These are phyloP conservation scores for Plusia festucae DNA, from an alignment of 2,888 invertebrate species.

Conservation along the genomic window DNA sequence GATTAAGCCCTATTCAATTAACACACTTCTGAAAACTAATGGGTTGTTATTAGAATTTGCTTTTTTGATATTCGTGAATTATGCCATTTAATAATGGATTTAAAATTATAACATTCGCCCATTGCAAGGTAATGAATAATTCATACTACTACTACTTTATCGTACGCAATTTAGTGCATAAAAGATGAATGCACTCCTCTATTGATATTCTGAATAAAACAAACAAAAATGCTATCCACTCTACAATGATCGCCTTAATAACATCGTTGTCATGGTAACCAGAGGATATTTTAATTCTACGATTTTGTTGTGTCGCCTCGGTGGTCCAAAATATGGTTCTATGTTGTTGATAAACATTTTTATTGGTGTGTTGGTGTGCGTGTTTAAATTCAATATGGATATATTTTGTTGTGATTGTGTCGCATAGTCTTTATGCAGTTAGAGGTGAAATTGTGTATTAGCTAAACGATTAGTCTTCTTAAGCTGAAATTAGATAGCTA, in stretches of 20 bases:
- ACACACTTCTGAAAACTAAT: too few species aligned
- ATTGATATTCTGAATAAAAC: constrained; percentile 55
- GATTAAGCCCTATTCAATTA: too few species aligned
- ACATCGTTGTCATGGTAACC: constrained; percentile 73
- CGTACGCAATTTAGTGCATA: not conserved
- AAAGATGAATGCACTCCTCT: constrained; percentile 14
- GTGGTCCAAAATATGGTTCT: constrained; percentile 69
- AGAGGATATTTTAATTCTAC: constrained; percentile 54
- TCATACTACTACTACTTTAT: not conserved
- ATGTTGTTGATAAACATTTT: constrained; percentile 73
- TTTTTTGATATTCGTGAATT: too few species aligned
- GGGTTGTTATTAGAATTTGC: too few species aligned
- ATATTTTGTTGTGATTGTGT: not conserved
- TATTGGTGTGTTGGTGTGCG: constrained; percentile 18
- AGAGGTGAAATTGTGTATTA: too few species aligned
- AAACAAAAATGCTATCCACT: constrained; percentile 59
- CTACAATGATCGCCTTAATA: constrained; percentile 70
- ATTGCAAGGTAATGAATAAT: too few species aligned
- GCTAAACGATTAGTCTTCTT: too few species aligned
- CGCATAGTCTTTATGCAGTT: too few species aligned
- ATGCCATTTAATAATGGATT: too few species aligned
- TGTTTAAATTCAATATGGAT: constrained; percentile 16
- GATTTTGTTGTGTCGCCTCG: constrained; percentile 54
- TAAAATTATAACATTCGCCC: too few species aligned
- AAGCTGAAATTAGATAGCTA: too few species aligned